A percentile compares a stretch with the other conserved stretches of the same genome.
phyloP scores from a whole-genome alignment of 1,140 invertebrate species.

The Drosophila trapezifrons region DNA sequence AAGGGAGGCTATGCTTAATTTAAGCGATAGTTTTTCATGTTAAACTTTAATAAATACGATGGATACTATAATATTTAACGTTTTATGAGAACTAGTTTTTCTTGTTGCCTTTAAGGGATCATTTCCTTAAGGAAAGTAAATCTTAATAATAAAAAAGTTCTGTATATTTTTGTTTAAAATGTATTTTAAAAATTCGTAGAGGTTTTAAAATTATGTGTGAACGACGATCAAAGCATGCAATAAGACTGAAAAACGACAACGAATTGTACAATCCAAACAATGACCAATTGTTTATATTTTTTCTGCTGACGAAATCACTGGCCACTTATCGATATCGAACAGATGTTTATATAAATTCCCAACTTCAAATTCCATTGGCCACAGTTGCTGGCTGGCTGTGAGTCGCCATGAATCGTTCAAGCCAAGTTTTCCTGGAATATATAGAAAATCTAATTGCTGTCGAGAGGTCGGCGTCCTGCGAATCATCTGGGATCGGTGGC shows the following conservation, averaged over 20 bases:
- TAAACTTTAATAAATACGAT: no score
- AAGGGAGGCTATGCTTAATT: not conserved
- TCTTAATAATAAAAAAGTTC: no score
- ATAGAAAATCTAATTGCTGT: constrained; percentile 43
- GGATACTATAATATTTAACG: no score
- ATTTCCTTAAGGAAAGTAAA: no score
- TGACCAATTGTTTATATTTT: not conserved
- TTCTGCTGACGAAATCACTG: not conserved
- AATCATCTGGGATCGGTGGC: constrained; percentile 22
- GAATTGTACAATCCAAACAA: constrained; percentile 5
- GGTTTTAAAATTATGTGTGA: no score
- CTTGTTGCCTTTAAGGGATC: no score
- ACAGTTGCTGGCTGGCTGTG: constrained; percentile 19
- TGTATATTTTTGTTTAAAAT: no score
- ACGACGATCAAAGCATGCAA: no score
- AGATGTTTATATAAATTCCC: constrained; percentile 27
- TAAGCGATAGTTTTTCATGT: not conserved
- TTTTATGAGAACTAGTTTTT: no score
- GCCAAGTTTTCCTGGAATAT: constrained; percentile 51
- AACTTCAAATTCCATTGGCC: not conserved
- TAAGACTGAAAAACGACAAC: not conserved
- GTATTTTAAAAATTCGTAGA: no score
- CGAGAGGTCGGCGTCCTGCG: constrained; percentile 10
- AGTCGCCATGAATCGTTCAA: constrained; percentile 58
- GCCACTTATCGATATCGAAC: not conserved